phyloP scores from a whole-genome alignment of 2,113 vertebrate genomes.

The Hippopotamus amphibius region DNA sequence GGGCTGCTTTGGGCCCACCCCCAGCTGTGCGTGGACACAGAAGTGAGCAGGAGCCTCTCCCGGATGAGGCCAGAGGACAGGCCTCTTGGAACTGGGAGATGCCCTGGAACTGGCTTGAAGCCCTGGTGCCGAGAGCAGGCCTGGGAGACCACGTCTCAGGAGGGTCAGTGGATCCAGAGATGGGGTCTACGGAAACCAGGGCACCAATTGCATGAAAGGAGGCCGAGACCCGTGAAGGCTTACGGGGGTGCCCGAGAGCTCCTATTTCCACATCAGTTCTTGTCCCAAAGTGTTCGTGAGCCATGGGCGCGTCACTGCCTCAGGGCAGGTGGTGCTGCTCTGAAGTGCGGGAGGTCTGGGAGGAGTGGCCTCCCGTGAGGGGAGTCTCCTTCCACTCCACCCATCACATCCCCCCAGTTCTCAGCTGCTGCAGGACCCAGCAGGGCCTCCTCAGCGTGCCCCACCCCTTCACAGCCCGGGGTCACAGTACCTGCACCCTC shows the following conservation, averaged over 20 bases:
- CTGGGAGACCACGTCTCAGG: no score
- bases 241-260: neutral
- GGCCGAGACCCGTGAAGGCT: neutral
- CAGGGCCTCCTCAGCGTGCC: neutral
- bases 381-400: neutral
- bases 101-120: neutral
- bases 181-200: neutral
- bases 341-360: neutral
- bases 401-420: neutral
- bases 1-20: neutral
- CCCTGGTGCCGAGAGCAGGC: neutral
- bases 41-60: neutral
- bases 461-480: neutral
- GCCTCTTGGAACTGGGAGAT: neutral
- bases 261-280: neutral
- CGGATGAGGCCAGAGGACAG: neutral
- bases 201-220: accelerated
- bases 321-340: accelerated
- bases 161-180: neutral
- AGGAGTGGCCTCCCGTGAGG: neutral
- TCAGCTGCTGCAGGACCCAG: neutral
- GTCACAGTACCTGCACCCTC: neutral
- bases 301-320: neutral
- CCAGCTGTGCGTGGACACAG: neutral
- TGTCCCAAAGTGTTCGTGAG: no score